These are phyloP conservation scores for Celastrina argiolus DNA, from an alignment of 2,888 invertebrate genomes.

Conservation along the genomic window DNA sequence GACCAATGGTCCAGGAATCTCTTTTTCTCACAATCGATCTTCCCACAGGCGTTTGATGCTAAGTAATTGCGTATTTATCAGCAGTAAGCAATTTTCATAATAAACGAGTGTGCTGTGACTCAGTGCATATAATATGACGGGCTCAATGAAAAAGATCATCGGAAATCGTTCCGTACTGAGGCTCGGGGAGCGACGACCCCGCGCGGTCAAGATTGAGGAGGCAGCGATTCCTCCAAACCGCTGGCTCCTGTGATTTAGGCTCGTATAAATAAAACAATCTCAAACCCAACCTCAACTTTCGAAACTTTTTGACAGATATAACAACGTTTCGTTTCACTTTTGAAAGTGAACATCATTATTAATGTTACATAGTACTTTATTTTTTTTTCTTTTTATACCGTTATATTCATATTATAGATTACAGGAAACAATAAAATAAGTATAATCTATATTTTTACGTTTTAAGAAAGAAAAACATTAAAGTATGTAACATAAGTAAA, in stretches of 20 bases:
- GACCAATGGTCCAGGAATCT: background rate
- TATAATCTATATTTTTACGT: no score
- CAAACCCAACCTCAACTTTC: no score
- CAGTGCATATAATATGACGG: constrained; percentile 47
- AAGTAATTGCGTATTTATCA: background rate
- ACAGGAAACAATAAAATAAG: no score
- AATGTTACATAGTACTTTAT: no score
- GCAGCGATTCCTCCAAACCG: background rate
- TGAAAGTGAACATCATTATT: no score
- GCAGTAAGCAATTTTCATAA: constrained; percentile 26
- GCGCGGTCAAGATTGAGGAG: background rate
- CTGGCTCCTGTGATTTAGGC: background rate
- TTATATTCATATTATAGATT: no score
- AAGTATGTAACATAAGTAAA: no score
- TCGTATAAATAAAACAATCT: no score
- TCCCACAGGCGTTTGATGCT: background rate
- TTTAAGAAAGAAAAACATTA: no score
- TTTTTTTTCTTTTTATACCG: no score
- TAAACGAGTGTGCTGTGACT: constrained; percentile 33
- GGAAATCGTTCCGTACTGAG: constrained; percentile 65
- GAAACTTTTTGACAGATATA: no score
- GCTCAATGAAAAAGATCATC: constrained; percentile 63
- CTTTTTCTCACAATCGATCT: constrained; percentile 9
- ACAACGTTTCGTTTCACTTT: no score
- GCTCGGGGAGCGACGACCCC: constrained; percentile 73